Conservation (phyloP, 2,888 invertebrate genomes). For the Andricus quercusramuli region DNA sequence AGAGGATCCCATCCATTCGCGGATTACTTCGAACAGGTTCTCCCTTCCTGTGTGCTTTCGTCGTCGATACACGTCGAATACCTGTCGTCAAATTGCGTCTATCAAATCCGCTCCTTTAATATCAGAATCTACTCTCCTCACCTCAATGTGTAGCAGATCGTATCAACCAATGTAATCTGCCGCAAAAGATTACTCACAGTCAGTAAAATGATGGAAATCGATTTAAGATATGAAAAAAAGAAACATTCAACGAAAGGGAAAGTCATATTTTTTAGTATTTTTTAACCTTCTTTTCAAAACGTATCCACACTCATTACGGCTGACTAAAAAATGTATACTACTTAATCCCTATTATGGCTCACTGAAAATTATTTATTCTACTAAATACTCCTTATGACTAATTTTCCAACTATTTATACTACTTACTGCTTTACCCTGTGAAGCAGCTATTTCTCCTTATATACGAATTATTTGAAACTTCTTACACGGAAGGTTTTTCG, state of each 20-base stretch:
- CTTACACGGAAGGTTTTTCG: too few relatives aligned
- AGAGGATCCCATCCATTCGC: conserved; percentile 4
- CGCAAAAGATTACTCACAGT: not conserved
- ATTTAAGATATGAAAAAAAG: not conserved
- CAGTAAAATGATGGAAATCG: not conserved
- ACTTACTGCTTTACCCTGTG: too few relatives aligned
- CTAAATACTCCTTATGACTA: too few relatives aligned
- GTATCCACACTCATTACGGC: too few relatives aligned
- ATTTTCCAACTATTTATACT: too few relatives aligned
- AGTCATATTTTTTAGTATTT: too few relatives aligned
- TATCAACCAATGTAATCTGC: conserved; percentile 2
- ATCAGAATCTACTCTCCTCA: not conserved
- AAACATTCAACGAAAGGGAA: not conserved
- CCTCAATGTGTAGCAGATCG: not conserved
- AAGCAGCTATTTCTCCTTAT: too few relatives aligned
- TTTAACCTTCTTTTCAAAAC: too few relatives aligned
- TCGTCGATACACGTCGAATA: conserved; percentile 1
- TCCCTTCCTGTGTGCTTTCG: not conserved
- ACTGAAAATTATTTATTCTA: too few relatives aligned
- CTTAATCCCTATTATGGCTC: too few relatives aligned
- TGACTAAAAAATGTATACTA: too few relatives aligned
- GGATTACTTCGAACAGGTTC: not conserved
- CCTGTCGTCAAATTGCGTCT: not conserved
- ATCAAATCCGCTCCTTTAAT: not conserved
- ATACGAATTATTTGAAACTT: too few relatives aligned